Evolutionary conservation across 2,888 invertebrate species (phyloP).

Genomic region (Folsomia manolachei): DNA sequence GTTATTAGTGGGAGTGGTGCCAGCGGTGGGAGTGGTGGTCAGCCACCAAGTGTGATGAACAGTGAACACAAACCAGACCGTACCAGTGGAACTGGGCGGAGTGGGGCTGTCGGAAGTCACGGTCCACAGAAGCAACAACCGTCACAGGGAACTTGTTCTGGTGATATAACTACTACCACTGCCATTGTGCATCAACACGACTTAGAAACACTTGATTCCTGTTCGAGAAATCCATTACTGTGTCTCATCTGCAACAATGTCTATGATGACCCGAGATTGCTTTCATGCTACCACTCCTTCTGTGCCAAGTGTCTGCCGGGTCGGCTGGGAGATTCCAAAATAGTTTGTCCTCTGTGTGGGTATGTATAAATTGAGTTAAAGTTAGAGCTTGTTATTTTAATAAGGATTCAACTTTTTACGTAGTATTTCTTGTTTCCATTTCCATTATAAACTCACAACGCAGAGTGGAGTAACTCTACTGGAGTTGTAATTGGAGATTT

Average conservation of each 20-base stretch:
- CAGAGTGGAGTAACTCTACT: no score
- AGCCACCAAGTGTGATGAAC: not conserved
- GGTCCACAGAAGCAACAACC: no score
- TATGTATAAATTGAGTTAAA: no score
- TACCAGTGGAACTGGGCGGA: conserved; percentile 12
- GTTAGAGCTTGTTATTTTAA: no score
- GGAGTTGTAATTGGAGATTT: no score
- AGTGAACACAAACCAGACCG: not conserved
- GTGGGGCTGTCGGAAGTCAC: conserved; percentile 21
- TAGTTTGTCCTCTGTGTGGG: conserved; percentile 69
- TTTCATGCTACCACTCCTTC: conserved; percentile 69
- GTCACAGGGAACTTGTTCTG: conserved; percentile 19
- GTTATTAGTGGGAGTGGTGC: conserved; percentile 31
- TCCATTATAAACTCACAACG: no score
- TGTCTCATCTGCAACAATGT: conserved; percentile 69
- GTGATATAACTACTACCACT: conserved; percentile 18
- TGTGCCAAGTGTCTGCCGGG: conserved; percentile 66
- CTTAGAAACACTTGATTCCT: conserved; percentile 49
- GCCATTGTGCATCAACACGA: conserved; percentile 45
- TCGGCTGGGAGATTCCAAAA: conserved; percentile 62
- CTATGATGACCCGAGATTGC: conserved; percentile 66
- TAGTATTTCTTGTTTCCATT: no score
- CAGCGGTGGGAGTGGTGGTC: conserved; percentile 19
- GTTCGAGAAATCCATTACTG: conserved; percentile 61
- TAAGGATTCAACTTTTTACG: no score